phyloP scores from a whole-genome alignment of 1,140 invertebrate species.

The Uloborus diversus region DNA sequence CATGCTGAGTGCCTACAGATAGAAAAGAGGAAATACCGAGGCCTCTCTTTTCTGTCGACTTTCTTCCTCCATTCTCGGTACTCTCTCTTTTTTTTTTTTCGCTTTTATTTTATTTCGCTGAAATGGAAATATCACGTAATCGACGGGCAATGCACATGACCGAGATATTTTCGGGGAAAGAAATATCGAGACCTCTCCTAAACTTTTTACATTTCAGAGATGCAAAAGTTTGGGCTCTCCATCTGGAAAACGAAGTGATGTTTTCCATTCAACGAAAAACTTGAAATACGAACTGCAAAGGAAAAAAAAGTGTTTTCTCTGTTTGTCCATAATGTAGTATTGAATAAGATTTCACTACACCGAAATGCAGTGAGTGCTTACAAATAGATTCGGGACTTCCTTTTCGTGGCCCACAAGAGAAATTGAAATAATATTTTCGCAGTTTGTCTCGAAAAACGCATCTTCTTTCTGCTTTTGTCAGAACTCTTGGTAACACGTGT shows the following conservation, averaged over 20 bases:
- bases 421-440: too few species aligned
- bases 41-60: conserved; percentile 14
- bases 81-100: background rate
- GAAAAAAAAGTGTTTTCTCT: conserved; percentile 18
- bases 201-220: conserved; percentile 56
- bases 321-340: conserved; percentile 50
- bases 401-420: background rate
- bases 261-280: conserved; percentile 52
- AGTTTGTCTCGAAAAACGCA: too few species aligned
- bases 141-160: conserved; percentile 52
- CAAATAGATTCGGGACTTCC: conserved; percentile 27
- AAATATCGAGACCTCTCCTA: conserved; percentile 16
- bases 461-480: too few species aligned
- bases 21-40: conserved; percentile 20
- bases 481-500: too few species aligned
- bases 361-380: conserved; percentile 45
- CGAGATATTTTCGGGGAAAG: conserved; percentile 45
- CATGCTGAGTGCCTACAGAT: conserved; percentile 31
- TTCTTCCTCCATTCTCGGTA: too few species aligned
- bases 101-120: conserved; percentile 51
- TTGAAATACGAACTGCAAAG: conserved; percentile 42
- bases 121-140: conserved; percentile 58
- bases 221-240: conserved; percentile 55
- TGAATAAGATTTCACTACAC: conserved; percentile 50
- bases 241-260: conserved; percentile 55